phyloP scores from a whole-genome alignment of 64 coral and sea anemone species.

The Hydrozoanthus tunicans region DNA sequence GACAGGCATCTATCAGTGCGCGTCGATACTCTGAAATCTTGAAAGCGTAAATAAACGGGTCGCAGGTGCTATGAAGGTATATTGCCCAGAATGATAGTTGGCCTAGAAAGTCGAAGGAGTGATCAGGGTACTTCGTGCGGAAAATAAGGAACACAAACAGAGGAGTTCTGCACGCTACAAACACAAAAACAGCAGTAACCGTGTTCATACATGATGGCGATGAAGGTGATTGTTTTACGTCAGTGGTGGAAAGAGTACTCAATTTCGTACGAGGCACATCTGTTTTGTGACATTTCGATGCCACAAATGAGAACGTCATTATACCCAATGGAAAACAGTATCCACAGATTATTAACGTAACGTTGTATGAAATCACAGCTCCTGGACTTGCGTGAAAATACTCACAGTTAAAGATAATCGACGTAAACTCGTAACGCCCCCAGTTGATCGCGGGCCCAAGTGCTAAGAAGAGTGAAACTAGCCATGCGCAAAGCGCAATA shows the following conservation, averaged over 20 bases:
- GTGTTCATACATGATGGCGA: slow-evolving; percentile 69
- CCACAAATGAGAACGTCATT: slow-evolving; percentile 74
- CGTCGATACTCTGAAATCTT: slow-evolving; percentile 84
- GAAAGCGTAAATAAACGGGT: slow-evolving; percentile 96
- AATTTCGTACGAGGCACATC: slow-evolving; percentile 47
- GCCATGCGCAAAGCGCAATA: slow-evolving; percentile 89
- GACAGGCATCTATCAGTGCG: slow-evolving; percentile 73
- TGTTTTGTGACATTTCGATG: slow-evolving; percentile 58
- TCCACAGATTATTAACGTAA: slow-evolving; percentile 80
- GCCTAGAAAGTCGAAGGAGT: slow-evolving; percentile 72
- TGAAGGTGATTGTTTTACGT: slow-evolving; percentile 47
- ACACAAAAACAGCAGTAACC: slow-evolving; percentile 65
- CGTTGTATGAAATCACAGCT: slow-evolving; percentile 84
- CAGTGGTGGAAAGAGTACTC: slow-evolving; percentile 50
- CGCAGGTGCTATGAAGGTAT: slow-evolving; percentile 89
- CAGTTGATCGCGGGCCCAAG: slow-evolving; percentile 79
- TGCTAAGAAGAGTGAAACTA: slow-evolving; percentile 78
- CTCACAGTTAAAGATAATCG: slow-evolving; percentile 94
- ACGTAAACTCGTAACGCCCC: slow-evolving; percentile 95
- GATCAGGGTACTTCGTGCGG: slow-evolving; percentile 35
- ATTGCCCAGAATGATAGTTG: slow-evolving; percentile 96
- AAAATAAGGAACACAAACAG: slow-evolving; percentile 85
- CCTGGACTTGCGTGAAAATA: slow-evolving; percentile 67
- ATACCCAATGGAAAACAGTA: slow-evolving; percentile 66
- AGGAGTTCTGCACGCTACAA: slow-evolving; percentile 87